Evolutionary conservation across 2,797 vertebrate species (phyloP).

Genomic region (Pitangus sulphuratus): DNA sequence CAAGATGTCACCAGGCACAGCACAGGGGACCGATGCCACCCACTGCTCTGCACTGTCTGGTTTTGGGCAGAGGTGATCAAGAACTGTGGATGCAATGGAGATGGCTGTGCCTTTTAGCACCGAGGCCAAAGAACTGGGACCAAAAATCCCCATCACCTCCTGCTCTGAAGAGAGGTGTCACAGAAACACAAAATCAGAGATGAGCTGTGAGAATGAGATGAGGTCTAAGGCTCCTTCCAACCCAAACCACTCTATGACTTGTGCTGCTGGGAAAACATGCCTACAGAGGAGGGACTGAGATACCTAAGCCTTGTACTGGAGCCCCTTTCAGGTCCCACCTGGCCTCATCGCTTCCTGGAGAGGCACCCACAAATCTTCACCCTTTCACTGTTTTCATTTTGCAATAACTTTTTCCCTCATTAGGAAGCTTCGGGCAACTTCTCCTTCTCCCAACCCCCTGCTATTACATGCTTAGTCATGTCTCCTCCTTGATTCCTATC

Average conservation of each 20-base stretch:
- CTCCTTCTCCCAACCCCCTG: background rate
- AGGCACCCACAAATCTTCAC: background rate
- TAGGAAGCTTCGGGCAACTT: slow-evolving; percentile 21
- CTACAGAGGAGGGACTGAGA: background rate
- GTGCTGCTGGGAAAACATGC: background rate
- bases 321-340: background rate
- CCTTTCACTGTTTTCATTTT: background rate
- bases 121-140: background rate
- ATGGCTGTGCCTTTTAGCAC: background rate
- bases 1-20: background rate
- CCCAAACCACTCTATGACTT: background rate
- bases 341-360: background rate
- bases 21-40: accelerated
- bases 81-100: background rate
- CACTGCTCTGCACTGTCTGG: background rate
- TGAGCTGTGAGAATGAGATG: background rate
- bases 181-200: accelerated
- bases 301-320: background rate
- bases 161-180: background rate
- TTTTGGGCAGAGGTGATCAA: background rate
- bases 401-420: background rate
- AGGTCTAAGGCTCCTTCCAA: background rate
- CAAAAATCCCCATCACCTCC: background rate
- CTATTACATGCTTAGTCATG: slow-evolving; percentile 69
- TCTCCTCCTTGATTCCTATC: slow-evolving; percentile 64